A percentile compares a stretch with the other conserved stretches of the same genome.
Conservation (phyloP, 2,113 vertebrate genomes). For the Bubalus kerabau region DNA sequence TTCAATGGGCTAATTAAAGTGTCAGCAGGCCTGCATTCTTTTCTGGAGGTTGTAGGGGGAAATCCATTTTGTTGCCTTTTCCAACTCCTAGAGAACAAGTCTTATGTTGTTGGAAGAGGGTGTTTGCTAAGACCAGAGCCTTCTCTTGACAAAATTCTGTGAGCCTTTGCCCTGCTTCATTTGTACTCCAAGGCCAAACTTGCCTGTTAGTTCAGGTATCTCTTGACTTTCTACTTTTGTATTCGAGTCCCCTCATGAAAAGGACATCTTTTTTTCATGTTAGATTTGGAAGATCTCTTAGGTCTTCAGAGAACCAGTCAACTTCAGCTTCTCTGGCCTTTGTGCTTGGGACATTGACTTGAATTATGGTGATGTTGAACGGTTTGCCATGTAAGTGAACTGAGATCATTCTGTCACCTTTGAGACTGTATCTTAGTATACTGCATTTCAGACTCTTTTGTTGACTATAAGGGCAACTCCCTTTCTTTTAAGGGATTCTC, state of each 20-base stretch:
- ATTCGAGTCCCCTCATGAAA: background rate
- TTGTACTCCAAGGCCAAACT: background rate
- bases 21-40: background rate
- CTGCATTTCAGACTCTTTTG: background rate
- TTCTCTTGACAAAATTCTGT: background rate
- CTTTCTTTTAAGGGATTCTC: background rate
- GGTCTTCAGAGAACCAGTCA: background rate
- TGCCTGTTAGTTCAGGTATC: background rate
- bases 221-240: background rate
- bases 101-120: background rate
- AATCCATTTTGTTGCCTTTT: background rate
- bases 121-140: background rate
- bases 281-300: background rate
- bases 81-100: background rate
- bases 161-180: background rate
- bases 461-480: background rate
- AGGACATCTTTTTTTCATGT: background rate
- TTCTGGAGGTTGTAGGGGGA: background rate
- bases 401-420: background rate
- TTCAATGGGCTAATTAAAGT: background rate
- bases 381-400: background rate
- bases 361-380: background rate
- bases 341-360: background rate
- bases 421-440: background rate
- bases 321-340: background rate